Evolutionary conservation across 2,888 invertebrate species (phyloP).

Genomic region (Phortica magna): DNA sequence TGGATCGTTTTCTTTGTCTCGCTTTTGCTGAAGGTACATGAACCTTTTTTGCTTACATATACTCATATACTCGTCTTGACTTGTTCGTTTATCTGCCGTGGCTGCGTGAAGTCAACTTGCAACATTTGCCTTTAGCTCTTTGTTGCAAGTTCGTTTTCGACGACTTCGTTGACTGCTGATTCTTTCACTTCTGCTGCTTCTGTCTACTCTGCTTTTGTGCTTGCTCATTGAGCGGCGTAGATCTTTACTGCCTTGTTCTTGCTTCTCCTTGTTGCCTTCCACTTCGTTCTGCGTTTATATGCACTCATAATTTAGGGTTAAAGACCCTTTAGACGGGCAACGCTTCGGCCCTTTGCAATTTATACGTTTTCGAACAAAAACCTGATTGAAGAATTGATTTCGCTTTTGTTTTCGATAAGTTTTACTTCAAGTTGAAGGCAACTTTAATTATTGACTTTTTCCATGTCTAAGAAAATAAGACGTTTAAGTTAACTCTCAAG

Average conservation of each 20-base stretch:
- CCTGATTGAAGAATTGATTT: slow-evolving; percentile 4
- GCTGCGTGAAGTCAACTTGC: slow-evolving; percentile 38
- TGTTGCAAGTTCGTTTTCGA: not conserved
- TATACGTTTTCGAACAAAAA: not conserved
- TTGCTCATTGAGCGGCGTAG: not conserved
- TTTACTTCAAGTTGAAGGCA: too few species aligned
- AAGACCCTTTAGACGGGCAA: slow-evolving; percentile 15
- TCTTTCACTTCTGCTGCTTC: not conserved
- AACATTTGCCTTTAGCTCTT: not conserved
- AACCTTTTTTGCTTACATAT: slow-evolving; percentile 48
- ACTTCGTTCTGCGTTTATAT: not conserved
- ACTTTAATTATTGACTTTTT: too few species aligned
- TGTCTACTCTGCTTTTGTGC: not conserved
- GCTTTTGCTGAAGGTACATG: slow-evolving; percentile 61
- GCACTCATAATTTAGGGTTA: slow-evolving; percentile 24
- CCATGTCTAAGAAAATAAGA: too few species aligned
- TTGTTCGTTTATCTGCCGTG: slow-evolving; percentile 10
- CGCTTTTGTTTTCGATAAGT: not conserved
- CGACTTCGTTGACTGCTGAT: not conserved
- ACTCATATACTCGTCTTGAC: not conserved
- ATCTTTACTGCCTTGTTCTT: not conserved
- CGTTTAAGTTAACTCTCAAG: too few species aligned
- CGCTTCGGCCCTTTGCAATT: not conserved
- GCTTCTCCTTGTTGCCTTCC: not conserved
- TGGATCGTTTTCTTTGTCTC: slow-evolving; percentile 61